These are phyloP conservation scores for Hetaerina americana DNA, from an alignment of 1,140 invertebrate genomes.

Conservation along the genomic window DNA sequence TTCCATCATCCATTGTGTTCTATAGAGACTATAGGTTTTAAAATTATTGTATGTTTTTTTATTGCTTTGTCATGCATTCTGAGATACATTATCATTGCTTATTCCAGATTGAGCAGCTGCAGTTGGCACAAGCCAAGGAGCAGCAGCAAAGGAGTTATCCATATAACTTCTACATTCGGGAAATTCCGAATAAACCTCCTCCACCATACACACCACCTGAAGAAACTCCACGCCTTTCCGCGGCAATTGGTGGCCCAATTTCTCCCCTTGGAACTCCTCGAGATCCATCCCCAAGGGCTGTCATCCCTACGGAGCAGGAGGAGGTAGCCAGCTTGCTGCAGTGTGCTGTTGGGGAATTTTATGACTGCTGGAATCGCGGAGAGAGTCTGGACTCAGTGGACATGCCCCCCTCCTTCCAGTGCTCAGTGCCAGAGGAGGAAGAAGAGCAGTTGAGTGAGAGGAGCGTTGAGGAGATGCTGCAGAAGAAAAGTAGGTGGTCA, in stretches of 20 bases:
- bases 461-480: background rate
- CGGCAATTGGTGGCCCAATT: constrained; percentile 14
- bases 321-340: constrained; percentile 33
- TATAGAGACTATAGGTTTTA: too few relatives aligned
- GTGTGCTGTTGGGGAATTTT: constrained; percentile 31
- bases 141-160: constrained; percentile 28
- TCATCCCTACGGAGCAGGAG: constrained; percentile 30
- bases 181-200: constrained; percentile 58
- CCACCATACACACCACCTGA: constrained; percentile 51
- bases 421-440: background rate
- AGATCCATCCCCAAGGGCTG: constrained; percentile 3
- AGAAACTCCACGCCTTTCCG: constrained; percentile 21
- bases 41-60: too few relatives aligned
- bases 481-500: constrained; percentile 5
- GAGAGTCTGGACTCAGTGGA: constrained; percentile 4
- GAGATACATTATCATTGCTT: too few relatives aligned
- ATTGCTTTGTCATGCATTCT: too few relatives aligned
- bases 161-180: constrained; percentile 37
- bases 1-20: too few relatives aligned
- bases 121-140: constrained; percentile 35
- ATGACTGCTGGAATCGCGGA: constrained; percentile 21
- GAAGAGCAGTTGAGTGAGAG: background rate
- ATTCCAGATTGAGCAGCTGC: constrained; percentile 39
- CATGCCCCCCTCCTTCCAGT: background rate
- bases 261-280: constrained; percentile 17